Conservation (phyloP, 2,888 invertebrate species). For the Heliconius ethilla region DNA sequence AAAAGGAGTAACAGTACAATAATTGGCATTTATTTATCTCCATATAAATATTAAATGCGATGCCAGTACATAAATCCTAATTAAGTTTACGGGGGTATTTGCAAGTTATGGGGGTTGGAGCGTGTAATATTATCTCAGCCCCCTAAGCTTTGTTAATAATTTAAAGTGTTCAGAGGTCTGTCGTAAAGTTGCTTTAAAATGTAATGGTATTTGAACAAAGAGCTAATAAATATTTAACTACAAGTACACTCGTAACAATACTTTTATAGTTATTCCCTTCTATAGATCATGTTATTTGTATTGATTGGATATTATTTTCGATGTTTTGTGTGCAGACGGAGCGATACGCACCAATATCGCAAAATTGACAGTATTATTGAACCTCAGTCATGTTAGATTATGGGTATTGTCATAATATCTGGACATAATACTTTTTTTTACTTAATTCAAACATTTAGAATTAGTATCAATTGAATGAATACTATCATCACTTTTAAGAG, state of each 20-base stretch:
- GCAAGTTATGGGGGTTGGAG: slow-evolving; percentile 45
- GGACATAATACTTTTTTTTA: background rate
- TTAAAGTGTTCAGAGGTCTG: slow-evolving; percentile 30
- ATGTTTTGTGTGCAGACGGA: background rate
- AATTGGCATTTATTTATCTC: slow-evolving; percentile 24
- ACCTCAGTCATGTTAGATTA: background rate
- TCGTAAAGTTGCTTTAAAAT: slow-evolving; percentile 32
- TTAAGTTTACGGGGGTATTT: slow-evolving; percentile 46
- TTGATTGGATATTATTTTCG: background rate
- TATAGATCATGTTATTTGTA: background rate
- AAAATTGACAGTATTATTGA: background rate
- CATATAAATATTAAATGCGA: slow-evolving; percentile 44
- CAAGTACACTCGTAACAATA: slow-evolving; percentile 12
- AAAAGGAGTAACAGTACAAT: background rate
- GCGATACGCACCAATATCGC: background rate
- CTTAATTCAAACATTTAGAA: no score
- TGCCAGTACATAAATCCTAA: slow-evolving; percentile 47
- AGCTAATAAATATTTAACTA: slow-evolving; percentile 24
- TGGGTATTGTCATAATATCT: background rate
- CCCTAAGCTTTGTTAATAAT: slow-evolving; percentile 37
- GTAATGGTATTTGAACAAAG: slow-evolving; percentile 18
- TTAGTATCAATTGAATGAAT: no score
- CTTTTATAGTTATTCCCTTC: slow-evolving; percentile 18
- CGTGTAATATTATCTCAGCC: slow-evolving; percentile 35
- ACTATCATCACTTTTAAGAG: no score